These are phyloP conservation scores for Caenorhabditis sulstoni DNA, from an alignment of 2,888 invertebrate species.

Conservation along the genomic window DNA sequence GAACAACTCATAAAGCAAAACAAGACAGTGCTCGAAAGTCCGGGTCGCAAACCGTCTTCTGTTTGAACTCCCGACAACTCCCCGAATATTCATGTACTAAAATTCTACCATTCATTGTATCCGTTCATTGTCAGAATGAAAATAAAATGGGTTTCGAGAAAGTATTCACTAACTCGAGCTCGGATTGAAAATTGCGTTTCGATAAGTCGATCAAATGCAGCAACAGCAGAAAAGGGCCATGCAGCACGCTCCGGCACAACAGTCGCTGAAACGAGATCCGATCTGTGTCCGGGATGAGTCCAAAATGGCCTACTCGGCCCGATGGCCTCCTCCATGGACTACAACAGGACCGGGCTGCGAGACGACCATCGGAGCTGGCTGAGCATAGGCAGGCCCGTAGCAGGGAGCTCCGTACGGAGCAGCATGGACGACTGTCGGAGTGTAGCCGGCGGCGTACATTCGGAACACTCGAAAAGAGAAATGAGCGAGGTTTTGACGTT, in stretches of 20 bases:
- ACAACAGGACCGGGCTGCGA: conserved; percentile 30
- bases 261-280: conserved; percentile 14
- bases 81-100: background rate
- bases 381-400: conserved; percentile 24
- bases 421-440: conserved; percentile 35
- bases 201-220: conserved; percentile 9
- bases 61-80: conserved; percentile 8
- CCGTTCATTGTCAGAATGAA: background rate
- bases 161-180: background rate
- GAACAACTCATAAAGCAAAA: conserved; percentile 27
- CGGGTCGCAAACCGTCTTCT: conserved; percentile 21
- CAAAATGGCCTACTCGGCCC: conserved; percentile 6
- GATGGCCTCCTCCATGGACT: conserved; percentile 18
- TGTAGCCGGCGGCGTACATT: conserved; percentile 36
- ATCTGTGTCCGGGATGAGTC: too few species aligned
- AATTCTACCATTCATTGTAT: conserved; percentile 1
- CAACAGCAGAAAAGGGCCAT: conserved; percentile 36
- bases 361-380: conserved; percentile 12
- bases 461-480: background rate
- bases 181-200: background rate
- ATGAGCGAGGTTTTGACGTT: background rate
- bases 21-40: conserved; percentile 9
- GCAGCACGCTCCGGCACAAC: conserved; percentile 35
- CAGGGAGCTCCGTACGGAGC: conserved; percentile 32
- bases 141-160: background rate